Evolutionary conservation across 2,888 invertebrate species (phyloP).

Genomic region (Strigamia crassipes): DNA sequence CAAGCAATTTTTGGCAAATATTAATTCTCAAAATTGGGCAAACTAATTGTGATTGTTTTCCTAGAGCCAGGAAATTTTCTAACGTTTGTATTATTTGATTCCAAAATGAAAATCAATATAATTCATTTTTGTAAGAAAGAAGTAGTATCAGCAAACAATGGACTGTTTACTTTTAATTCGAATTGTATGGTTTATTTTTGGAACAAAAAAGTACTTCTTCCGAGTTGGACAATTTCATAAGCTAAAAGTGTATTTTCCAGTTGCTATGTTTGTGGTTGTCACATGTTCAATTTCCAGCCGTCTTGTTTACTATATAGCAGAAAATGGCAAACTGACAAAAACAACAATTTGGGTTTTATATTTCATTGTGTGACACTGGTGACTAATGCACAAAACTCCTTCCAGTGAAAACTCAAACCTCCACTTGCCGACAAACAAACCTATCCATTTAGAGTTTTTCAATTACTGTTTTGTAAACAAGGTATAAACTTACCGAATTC

Average conservation of each 20-base stretch:
- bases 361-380: not conserved
- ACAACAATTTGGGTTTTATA: not conserved
- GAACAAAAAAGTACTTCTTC: not conserved
- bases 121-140: too few relatives aligned
- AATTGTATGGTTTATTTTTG: too few relatives aligned
- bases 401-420: not conserved
- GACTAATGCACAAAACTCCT: not conserved
- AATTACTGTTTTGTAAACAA: constrained; percentile 1
- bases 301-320: not conserved
- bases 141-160: too few relatives aligned
- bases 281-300: not conserved
- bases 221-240: not conserved
- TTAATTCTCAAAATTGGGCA: too few relatives aligned
- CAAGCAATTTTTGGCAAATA: too few relatives aligned
- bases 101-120: too few relatives aligned
- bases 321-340: not conserved
- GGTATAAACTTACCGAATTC: not conserved
- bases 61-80: too few relatives aligned
- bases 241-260: not conserved
- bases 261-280: not conserved
- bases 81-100: too few relatives aligned
- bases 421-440: not conserved
- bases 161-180: too few relatives aligned
- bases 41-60: too few relatives aligned
- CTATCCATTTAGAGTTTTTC: not conserved